phyloP scores from a whole-genome alignment of 2,113 vertebrate genomes.

The Uria lomvia region DNA sequence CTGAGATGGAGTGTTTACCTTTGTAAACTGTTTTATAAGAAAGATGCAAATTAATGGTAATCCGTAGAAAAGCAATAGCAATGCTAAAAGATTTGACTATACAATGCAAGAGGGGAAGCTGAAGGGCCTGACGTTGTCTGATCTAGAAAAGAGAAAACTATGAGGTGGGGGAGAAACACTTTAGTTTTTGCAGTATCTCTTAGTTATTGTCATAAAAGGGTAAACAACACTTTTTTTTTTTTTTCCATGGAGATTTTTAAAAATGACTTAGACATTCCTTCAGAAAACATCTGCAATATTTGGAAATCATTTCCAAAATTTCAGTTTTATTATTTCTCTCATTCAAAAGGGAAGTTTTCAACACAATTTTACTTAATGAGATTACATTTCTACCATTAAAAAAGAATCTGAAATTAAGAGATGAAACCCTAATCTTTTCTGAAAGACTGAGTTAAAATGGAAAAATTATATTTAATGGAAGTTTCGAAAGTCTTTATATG shows the following conservation, averaged over 20 bases:
- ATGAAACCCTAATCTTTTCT: not conserved
- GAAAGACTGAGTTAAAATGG: not conserved
- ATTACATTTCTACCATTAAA: not conserved
- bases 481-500: not conserved
- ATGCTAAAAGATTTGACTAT: not conserved
- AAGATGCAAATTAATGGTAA: not conserved
- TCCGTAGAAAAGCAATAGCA: not conserved
- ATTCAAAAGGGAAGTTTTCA: not conserved
- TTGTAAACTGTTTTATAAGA: not conserved
- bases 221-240: accelerated
- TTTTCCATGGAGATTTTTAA: accelerated
- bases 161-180: accelerated
- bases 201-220: not conserved
- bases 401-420: not conserved
- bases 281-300: not conserved
- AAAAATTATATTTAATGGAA: accelerated
- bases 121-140: not conserved
- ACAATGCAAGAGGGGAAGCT: accelerated
- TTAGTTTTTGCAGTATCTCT: not conserved
- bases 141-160: not conserved
- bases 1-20: not conserved
- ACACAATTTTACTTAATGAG: not conserved
- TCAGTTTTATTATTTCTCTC: not conserved
- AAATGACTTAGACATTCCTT: accelerated
- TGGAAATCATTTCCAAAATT: not conserved